These are phyloP conservation scores for Sinocyclocheilus grahami DNA, from an alignment of 2,113 vertebrate species.

Conservation along the genomic window DNA sequence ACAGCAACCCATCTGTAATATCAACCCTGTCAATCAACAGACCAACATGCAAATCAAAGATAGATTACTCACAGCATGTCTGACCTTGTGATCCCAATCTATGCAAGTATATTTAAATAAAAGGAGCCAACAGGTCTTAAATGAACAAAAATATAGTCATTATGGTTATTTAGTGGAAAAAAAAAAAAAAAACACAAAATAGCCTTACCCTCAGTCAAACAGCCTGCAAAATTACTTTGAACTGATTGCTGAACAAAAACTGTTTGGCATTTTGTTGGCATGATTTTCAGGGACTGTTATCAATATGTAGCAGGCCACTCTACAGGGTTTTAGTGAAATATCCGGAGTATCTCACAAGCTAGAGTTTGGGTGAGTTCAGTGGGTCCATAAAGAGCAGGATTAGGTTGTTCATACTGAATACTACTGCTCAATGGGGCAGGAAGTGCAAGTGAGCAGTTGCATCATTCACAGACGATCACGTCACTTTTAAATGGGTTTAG, in stretches of 20 bases:
- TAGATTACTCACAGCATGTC: not conserved
- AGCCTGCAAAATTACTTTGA: not conserved
- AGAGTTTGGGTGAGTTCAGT: not conserved
- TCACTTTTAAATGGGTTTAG: not conserved
- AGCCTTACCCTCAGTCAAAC: not conserved
- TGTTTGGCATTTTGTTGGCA: not conserved
- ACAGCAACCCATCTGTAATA: conserved; percentile 3
- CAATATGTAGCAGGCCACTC: not conserved
- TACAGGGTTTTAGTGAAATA: not conserved
- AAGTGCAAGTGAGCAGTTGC: not conserved
- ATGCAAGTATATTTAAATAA: not conserved
- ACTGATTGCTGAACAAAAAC: not conserved
- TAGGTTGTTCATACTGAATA: not conserved
- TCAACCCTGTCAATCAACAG: conserved; percentile 12
- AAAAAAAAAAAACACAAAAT: not conserved
- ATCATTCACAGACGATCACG: not conserved
- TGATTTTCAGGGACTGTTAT: not conserved
- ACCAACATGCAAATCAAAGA: not conserved
- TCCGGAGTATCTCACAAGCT: not conserved
- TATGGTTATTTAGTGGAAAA: not conserved
- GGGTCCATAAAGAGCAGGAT: not conserved
- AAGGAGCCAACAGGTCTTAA: not conserved
- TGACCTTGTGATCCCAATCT: not conserved
- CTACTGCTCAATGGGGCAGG: not conserved
- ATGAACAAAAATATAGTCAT: not conserved